phyloP scores from a whole-genome alignment of 2,797 vertebrate species.

The Rhabdophis nuchalis region DNA sequence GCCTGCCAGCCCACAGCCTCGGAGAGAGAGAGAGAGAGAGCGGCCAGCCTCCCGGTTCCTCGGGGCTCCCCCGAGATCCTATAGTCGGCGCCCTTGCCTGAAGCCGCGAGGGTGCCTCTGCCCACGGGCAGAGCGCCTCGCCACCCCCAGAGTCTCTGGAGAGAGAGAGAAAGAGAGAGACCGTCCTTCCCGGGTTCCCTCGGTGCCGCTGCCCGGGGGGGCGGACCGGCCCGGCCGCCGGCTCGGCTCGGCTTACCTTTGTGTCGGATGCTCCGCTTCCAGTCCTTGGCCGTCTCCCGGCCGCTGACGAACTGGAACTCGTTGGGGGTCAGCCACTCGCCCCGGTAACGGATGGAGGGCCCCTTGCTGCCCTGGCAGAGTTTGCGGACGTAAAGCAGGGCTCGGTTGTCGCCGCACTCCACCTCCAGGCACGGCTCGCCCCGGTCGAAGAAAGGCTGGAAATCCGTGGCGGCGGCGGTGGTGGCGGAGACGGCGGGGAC shows the following conservation, averaged over 20 bases:
- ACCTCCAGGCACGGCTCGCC: conserved; percentile 97
- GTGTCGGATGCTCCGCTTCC: conserved; percentile 97
- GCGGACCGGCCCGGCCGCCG: no score
- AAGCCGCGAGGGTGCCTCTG: no score
- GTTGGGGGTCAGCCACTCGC: conserved; percentile 97
- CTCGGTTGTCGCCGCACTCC: conserved; percentile 97
- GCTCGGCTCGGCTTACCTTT: no score
- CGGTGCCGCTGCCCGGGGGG: no score
- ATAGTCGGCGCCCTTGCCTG: no score
- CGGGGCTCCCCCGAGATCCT: no score
- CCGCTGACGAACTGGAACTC: conserved; percentile 99
- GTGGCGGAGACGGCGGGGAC: neutral
- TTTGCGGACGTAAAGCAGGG: conserved; percentile 94
- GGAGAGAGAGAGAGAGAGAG: no score
- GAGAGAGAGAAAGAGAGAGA: neutral
- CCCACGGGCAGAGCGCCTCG: no score
- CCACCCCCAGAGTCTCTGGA: no score
- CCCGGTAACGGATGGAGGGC: conserved; percentile 95
- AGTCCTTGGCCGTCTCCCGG: conserved; percentile 96
- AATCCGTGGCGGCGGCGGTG: conserved; percentile 81
- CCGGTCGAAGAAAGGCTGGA: conserved; percentile 94
- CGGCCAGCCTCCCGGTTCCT: no score
- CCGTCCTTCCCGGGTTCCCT: no score
- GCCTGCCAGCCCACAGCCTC: no score
- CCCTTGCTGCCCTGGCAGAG: conserved; percentile 97